Evolutionary conservation across 2,797 vertebrate species (phyloP).

Genomic region (Halcyon chelicuti): DNA sequence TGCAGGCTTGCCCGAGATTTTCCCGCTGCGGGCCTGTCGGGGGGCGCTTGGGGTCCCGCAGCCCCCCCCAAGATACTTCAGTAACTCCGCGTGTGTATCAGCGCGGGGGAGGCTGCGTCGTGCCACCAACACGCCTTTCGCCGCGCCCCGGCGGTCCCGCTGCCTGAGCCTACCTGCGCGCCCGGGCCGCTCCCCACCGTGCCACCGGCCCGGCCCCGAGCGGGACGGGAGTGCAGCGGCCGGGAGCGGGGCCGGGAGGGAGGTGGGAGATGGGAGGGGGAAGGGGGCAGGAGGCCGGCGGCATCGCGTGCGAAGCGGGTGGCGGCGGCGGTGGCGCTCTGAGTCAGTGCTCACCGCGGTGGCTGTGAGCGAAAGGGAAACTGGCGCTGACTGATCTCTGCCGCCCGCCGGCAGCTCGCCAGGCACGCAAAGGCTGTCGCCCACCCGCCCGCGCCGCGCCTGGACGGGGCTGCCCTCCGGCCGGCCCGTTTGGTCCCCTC

Average conservation of each 20-base stretch:
- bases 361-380: background rate
- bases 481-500: too few species aligned
- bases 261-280: too few species aligned
- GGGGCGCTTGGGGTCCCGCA: background rate
- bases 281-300: background rate
- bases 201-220: background rate
- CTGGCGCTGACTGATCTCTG: slow-evolving; percentile 13
- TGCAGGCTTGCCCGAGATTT: background rate
- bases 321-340: background rate
- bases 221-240: background rate
- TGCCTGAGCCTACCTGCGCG: background rate
- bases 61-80: background rate
- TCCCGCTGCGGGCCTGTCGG: too few species aligned
- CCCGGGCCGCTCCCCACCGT: background rate
- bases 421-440: slow-evolving; percentile 34
- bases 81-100: background rate
- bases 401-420: background rate
- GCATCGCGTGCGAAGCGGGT: slow-evolving; percentile 44
- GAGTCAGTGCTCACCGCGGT: slow-evolving; percentile 25
- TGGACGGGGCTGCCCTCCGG: background rate
- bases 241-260: background rate
- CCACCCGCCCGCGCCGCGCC: background rate
- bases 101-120: background rate
- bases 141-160: background rate
- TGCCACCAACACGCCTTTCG: background rate